Base-by-base conservation (phyloP, 2,113 vertebrate genomes). In the Trogon surrucura region DNA sequence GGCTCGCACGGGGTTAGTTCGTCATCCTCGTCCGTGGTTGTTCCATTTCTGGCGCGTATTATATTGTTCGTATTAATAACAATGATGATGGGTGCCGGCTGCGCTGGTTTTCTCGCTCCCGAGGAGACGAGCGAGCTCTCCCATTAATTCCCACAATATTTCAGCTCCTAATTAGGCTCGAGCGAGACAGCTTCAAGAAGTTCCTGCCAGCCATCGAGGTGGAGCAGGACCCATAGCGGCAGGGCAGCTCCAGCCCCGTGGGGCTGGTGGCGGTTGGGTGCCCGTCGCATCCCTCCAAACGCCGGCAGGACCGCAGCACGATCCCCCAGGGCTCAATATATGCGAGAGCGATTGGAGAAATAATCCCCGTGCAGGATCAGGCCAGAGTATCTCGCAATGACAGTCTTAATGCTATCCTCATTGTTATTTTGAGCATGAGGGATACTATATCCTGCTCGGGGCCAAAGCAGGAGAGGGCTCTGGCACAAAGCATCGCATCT, bases 101-200 rank as follows among this genome's bases (percentile, higher is more conserved):
- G 71, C 81, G 78, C 93, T 74, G 32, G 61, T 74, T 91, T 91
- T 69, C 48, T 56, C 64, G 89, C 88, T 95, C 85, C 81, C 23
- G 72, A 96, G 88, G 95, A 96, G 89, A 88, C 56, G 81, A 94
- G 84, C 89, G 83, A 72, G 85, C 65, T 95, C 83, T 81, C 85
- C 91, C 69, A 50, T 95, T 96, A 97, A 97, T 91, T 92, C 95
- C 80, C 32, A 90, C 67, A 85, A 67, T 96, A 96, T 91, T 95
- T 97, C 93, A 96, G 60, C 75, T 91, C 79, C 90, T 96, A 96
- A 96, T 92, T 94, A 86, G 75, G 65, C 90, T 89, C 71, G 21
- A 83, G 87, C 69, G 71, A 96, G 88, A 60, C 36, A 91, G 85
- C 60, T 81, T 80, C 72, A 70, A 75, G 71, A 80, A 91, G 65